phyloP scores from a whole-genome alignment of 2,888 invertebrate species.

The Eristalis arbustorum region DNA sequence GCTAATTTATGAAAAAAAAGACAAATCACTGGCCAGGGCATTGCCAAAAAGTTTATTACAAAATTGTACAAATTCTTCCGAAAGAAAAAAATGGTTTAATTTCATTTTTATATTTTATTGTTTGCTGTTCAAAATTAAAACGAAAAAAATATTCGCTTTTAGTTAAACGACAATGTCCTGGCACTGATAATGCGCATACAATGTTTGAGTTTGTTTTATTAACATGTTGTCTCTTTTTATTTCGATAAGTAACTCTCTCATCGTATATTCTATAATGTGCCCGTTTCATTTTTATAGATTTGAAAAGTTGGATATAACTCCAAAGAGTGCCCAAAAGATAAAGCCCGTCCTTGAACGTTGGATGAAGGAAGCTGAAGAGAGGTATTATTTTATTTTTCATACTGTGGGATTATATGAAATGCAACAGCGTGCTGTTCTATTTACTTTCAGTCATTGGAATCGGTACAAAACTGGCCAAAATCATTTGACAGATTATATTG shows the following conservation, averaged over 20 bases:
- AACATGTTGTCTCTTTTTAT: conserved; percentile 11
- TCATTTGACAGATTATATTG: conserved; percentile 96
- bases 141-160: conserved; percentile 10
- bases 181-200: conserved; percentile 80
- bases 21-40: conserved; percentile 89
- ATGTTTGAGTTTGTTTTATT: conserved; percentile 39
- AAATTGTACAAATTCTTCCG: conserved; percentile 50
- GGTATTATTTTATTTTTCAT: conserved; percentile 82
- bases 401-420: neutral
- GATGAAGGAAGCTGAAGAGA: conserved; percentile 99
- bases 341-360: conserved; percentile 98
- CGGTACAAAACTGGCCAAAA: conserved; percentile 96
- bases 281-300: conserved; percentile 85
- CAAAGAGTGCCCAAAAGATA: conserved; percentile 99
- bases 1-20: conserved; percentile 65
- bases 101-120: conserved; percentile 35
- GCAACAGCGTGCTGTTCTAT: neutral
- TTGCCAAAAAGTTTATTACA: conserved; percentile 83
- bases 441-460: conserved; percentile 82
- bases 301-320: conserved; percentile 99
- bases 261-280: neutral
- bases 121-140: conserved; percentile 36
- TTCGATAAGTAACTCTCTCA: neutral
- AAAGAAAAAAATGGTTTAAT: conserved; percentile 23
- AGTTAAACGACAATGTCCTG: conserved; percentile 84